Evolutionary conservation across 1,140 invertebrate genomes (phyloP).

Genomic region (Bombus haemorrhoidalis): DNA sequence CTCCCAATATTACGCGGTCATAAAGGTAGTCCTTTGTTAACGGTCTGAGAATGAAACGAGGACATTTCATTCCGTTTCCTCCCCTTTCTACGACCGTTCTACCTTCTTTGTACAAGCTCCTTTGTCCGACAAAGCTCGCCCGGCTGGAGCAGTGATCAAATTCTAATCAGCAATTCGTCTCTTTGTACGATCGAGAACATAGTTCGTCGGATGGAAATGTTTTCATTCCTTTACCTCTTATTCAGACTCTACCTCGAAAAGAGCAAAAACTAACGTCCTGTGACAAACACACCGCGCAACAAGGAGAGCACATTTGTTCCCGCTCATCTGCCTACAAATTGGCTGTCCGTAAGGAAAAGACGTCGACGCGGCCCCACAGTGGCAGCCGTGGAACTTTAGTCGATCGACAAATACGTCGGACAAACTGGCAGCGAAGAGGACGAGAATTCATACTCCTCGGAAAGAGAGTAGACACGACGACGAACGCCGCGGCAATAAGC

Average conservation of each 20-base stretch:
- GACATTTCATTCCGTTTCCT: no score
- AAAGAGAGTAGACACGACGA: neutral
- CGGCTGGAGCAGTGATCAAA: no score
- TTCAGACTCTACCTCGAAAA: neutral
- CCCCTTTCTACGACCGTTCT: no score
- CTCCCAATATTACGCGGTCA: no score
- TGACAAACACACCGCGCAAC: neutral
- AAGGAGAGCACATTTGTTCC: neutral
- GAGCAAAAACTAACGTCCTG: neutral
- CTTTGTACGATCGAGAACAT: no score
- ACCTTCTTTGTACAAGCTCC: no score
- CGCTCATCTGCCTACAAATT: conserved; percentile 12
- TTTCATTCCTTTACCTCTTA: neutral
- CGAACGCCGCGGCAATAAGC: conserved; percentile 30
- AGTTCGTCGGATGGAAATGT: no score
- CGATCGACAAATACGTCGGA: neutral
- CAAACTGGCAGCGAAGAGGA: neutral
- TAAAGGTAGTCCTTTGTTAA: no score
- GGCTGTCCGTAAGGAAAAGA: conserved; percentile 10
- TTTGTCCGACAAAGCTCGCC: no score
- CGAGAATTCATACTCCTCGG: conserved; percentile 9
- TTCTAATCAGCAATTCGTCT: no score
- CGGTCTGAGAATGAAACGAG: no score
- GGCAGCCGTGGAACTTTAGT: neutral
- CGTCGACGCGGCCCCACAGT: neutral